Conservation (phyloP, 2,888 invertebrate species). For the Eristalis arbustorum region DNA sequence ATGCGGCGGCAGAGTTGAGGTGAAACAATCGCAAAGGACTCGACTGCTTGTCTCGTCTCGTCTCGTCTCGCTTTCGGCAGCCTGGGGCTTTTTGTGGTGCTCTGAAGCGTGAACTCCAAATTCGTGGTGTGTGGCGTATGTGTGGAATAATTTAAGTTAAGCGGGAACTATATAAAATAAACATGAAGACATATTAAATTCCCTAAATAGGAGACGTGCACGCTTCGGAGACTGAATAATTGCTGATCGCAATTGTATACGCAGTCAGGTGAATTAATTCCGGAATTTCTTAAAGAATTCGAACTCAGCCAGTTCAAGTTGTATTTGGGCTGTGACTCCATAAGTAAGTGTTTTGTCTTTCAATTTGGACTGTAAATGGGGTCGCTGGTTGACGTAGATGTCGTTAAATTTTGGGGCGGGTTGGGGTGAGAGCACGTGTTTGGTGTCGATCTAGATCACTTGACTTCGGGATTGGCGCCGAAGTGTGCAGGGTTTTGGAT, state of each 20-base stretch:
- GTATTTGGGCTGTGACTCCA: neutral
- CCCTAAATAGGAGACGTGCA: neutral
- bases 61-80: neutral
- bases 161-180: neutral
- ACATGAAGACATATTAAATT: neutral
- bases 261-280: neutral
- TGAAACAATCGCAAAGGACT: neutral
- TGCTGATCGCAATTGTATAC: neutral
- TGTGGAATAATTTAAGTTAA: neutral
- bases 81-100: neutral
- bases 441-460: no score
- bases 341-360: neutral
- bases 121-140: neutral
- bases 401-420: no score
- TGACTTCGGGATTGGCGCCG: no score
- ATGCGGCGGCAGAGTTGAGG: neutral
- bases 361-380: neutral
- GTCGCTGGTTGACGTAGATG: neutral
- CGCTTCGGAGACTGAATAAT: neutral
- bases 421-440: no score
- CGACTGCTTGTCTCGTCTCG: neutral
- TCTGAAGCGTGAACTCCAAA: neutral
- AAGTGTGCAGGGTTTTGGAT: no score
- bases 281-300: neutral
- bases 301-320: neutral